Evolutionary conservation across 2,113 vertebrate genomes (phyloP).

Genomic region (Tragelaphus imberbis): DNA sequence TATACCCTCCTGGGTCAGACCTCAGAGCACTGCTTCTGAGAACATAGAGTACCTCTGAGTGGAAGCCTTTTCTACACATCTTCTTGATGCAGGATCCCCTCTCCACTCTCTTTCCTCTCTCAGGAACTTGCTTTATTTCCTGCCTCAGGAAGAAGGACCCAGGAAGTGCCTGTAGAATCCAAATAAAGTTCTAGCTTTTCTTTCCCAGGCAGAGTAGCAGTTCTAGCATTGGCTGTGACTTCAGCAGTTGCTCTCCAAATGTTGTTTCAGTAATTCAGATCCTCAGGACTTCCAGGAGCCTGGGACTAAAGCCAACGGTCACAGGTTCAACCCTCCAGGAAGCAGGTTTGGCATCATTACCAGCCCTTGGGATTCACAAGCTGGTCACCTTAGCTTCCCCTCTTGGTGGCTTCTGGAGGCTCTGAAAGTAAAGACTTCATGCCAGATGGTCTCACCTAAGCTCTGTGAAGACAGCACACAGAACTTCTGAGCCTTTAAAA

Average conservation of each 20-base stretch:
- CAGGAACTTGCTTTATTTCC: constrained; percentile 22
- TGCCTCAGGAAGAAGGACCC: background rate
- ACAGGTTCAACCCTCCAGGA: background rate
- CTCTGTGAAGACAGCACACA: background rate
- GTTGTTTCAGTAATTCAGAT: constrained; percentile 17
- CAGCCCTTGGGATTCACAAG: background rate
- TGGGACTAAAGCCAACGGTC: background rate
- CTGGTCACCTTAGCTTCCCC: background rate
- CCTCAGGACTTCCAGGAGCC: background rate
- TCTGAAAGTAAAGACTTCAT: background rate
- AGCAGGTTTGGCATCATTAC: constrained; percentile 22
- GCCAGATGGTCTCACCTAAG: constrained; percentile 37
- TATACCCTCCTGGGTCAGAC: background rate
- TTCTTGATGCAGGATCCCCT: background rate
- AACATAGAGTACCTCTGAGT: background rate
- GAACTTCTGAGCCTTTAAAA: constrained; percentile 9
- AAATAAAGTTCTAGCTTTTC: constrained; percentile 10
- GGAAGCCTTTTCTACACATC: background rate
- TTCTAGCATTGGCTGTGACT: constrained; percentile 25
- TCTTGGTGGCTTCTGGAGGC: background rate
- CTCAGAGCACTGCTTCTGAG: background rate
- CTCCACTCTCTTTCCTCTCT: background rate
- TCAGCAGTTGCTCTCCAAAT: background rate
- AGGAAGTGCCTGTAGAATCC: background rate
- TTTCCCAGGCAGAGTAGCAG: constrained; percentile 15